phyloP scores from a whole-genome alignment of 1,140 invertebrate species.

The Delia radicum region DNA sequence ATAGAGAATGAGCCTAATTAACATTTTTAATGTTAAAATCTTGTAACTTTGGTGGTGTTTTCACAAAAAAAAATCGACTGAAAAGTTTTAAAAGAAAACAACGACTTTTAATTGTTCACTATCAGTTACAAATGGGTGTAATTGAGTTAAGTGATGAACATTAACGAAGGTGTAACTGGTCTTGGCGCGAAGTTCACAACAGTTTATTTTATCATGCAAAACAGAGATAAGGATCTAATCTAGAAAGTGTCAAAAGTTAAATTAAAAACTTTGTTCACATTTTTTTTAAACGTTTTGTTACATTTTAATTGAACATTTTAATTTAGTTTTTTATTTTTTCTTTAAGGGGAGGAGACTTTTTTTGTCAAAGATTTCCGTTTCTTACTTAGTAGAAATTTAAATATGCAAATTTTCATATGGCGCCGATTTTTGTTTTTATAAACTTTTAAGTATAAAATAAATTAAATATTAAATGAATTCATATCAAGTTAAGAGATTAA shows the following conservation, averaged over 20 bases:
- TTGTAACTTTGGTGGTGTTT: conserved; percentile 24
- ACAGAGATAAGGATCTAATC: conserved; percentile 13
- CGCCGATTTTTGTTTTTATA: neutral
- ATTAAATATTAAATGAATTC: neutral
- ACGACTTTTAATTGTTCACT: conserved; percentile 17
- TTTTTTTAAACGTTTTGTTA: conserved; percentile 12
- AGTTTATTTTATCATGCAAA: neutral
- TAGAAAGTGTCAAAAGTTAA: conserved; percentile 23
- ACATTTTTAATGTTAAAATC: conserved; percentile 28
- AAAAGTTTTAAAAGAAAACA: neutral
- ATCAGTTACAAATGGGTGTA: conserved; percentile 22
- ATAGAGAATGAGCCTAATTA: conserved; percentile 19
- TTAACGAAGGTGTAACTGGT: conserved; percentile 12
- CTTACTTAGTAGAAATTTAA: too few species aligned
- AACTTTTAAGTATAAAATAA: too few species aligned
- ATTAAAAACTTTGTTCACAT: conserved; percentile 9
- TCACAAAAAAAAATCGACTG: neutral
- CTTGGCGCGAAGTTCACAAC: neutral
- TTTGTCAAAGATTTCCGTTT: neutral
- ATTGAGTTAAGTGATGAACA: conserved; percentile 21
- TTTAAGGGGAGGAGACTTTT: neutral
- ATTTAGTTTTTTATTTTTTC: neutral
- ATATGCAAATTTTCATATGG: neutral
- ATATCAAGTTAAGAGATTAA: neutral
- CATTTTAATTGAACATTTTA: conserved; percentile 18